phyloP scores from a whole-genome alignment of 1,140 invertebrate genomes.

The Sminthurides bifidus region DNA sequence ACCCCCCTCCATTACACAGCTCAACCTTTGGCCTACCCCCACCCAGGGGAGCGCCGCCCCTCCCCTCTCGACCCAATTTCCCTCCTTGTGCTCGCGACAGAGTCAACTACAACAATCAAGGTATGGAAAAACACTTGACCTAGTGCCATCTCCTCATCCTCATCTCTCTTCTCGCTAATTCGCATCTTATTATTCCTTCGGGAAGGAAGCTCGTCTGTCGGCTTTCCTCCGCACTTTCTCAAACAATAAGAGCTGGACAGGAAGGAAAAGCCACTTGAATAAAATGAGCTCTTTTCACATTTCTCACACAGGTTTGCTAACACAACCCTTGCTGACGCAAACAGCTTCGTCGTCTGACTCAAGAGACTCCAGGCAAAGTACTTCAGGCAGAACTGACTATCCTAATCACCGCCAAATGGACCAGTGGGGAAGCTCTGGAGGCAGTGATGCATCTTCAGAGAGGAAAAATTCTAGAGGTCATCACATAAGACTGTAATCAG shows the following conservation, averaged over 20 bases:
- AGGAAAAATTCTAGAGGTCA: slow-evolving; percentile 15
- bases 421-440: slow-evolving; percentile 23
- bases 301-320: slow-evolving; percentile 18
- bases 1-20: background rate
- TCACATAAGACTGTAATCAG: slow-evolving; percentile 13
- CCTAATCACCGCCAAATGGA: slow-evolving; percentile 16
- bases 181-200: background rate
- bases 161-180: background rate
- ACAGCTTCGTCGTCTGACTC: slow-evolving; percentile 28
- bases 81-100: slow-evolving; percentile 9
- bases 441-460: slow-evolving; percentile 19
- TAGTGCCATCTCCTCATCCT: background rate
- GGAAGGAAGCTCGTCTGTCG: background rate
- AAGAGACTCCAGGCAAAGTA: slow-evolving; percentile 24
- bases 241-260: background rate
- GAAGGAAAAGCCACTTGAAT: background rate
- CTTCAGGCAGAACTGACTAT: slow-evolving; percentile 4
- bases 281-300: background rate
- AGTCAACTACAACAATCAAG: slow-evolving; percentile 17
- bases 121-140: background rate
- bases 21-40: slow-evolving; percentile 1
- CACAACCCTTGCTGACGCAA: slow-evolving; percentile 25
- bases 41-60: slow-evolving; percentile 9
- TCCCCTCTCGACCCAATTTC: slow-evolving; percentile 17
- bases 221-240: background rate